Base-by-base conservation (phyloP, 2,113 vertebrate species). In the Datnioides undecimradiatus region DNA sequence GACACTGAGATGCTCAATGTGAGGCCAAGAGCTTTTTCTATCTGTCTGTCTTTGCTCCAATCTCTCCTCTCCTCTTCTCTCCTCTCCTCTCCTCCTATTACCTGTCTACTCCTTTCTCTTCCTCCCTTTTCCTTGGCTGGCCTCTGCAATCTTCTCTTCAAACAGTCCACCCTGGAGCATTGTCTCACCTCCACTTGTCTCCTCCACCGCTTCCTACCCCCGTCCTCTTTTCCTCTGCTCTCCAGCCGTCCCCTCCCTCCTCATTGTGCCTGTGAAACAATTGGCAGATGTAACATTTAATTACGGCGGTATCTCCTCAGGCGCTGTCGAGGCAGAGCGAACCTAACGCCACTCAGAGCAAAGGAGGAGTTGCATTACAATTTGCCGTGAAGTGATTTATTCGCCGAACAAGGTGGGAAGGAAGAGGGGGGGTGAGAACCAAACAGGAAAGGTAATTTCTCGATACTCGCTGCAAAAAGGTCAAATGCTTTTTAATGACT, bases 401-500 rank as follows among this genome's bases (percentile, higher is more conserved):
- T 92, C 72, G 58, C 52, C 54, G 82, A 91, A 84, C 87, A 84
- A 83, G 90, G 85, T 76, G 70, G 80, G 82, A 82, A 73, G 64
- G 76, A 57, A 21, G 55, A 36, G 29, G 19, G 34, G 27, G 70
- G 63, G 40, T n/a, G 63, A 59, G 71, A 69, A 70, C 74, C 80
- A 90, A 87, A 91, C 86, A 79, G 75, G 67, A 86, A 91, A 92
- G 91, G 91, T 93, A 92, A 94, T 94, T 95, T 94, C 91, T 91
- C 83, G 76, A 90, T 93, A 91, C 87, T 91, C 85, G 79, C 91
- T 90, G 76, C 92, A 93, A 92, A 95, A 95, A 95, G 94, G 94
- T 95, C 94, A 95, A 95, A 94, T 92, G 93, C 92, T 94, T 95
- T 95, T 95, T 95, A 94, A 95, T 95, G 93, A 94, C 92, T 92